These are phyloP conservation scores for Pelagia noctiluca DNA, from an alignment of 30 jellyfish, hydroid and myxozoan species.

Conservation along the genomic window DNA sequence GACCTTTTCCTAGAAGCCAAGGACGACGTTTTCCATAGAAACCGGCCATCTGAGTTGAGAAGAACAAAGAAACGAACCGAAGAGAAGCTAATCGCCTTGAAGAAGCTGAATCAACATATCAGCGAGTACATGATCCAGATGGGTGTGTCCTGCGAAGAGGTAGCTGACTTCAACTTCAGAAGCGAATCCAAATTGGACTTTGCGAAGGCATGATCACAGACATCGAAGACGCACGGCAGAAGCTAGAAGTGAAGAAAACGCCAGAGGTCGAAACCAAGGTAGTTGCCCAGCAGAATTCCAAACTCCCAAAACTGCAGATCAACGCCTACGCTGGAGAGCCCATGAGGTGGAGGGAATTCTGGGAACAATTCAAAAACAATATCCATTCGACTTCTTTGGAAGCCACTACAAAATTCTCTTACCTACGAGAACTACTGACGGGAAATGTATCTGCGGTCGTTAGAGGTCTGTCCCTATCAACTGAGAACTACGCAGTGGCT, in stretches of 20 bases:
- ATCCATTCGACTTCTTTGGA: conserved; percentile 23
- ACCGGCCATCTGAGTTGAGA: not conserved
- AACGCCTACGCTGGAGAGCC: conserved; percentile 38
- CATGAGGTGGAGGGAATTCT: conserved; percentile 35
- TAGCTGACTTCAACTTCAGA: no score
- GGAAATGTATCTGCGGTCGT: conserved; percentile 35
- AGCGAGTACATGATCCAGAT: no score
- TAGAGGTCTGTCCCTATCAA: conserved; percentile 27
- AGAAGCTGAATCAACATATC: no score
- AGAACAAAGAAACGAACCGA: not conserved
- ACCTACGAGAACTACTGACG: conserved; percentile 43
- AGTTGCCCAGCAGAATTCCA: not conserved
- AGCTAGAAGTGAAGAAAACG: not conserved
- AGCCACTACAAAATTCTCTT: conserved; percentile 22
- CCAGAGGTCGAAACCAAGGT: not conserved
- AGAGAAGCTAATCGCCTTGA: not conserved
- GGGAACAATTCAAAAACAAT: no score
- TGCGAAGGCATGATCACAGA: no score
- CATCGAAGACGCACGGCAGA: no score
- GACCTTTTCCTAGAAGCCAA: not conserved
- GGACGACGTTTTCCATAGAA: not conserved
- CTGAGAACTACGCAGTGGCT: conserved; percentile 11
- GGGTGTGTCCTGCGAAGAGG: no score
- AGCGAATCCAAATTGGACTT: no score
- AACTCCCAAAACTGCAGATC: conserved; percentile 26